Evolutionary conservation across 2,113 vertebrate species (phyloP).

Genomic region (Rhynchomys soricoides): DNA sequence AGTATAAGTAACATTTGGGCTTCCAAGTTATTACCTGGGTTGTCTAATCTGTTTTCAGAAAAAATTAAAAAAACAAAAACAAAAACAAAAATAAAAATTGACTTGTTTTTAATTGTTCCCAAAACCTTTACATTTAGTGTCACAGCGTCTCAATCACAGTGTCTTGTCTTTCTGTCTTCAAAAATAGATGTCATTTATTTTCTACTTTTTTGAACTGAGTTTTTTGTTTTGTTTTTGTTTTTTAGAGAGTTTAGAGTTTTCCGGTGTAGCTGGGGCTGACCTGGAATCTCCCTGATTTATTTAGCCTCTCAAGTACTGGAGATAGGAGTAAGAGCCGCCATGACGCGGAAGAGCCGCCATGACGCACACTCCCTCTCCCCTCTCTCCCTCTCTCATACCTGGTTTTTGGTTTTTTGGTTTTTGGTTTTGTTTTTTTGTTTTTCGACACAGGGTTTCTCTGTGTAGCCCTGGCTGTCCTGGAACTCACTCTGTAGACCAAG

Average conservation of each 20-base stretch:
- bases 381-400: background rate
- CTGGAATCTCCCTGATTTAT: background rate
- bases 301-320: background rate
- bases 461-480: too few relatives aligned
- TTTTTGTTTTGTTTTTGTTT: background rate
- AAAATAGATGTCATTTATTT: background rate
- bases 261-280: background rate
- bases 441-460: too few relatives aligned
- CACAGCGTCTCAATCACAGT: background rate
- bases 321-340: too few relatives aligned
- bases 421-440: too few relatives aligned
- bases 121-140: background rate
- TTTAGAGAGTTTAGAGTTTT: background rate
- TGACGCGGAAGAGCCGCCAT: too few relatives aligned
- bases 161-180: background rate
- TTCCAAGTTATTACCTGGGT: too few relatives aligned
- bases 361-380: background rate
- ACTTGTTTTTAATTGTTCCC: background rate
- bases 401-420: too few relatives aligned
- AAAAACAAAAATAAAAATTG: background rate
- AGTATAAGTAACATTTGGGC: background rate
- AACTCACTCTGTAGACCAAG: too few relatives aligned
- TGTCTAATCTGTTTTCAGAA: background rate
- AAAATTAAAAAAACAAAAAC: background rate
- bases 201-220: background rate